Percentiles rank a stretch among this genome's conserved stretches.
phyloP scores from a whole-genome alignment of 2,888 invertebrate species.

The Chymomyza fuscimana region DNA sequence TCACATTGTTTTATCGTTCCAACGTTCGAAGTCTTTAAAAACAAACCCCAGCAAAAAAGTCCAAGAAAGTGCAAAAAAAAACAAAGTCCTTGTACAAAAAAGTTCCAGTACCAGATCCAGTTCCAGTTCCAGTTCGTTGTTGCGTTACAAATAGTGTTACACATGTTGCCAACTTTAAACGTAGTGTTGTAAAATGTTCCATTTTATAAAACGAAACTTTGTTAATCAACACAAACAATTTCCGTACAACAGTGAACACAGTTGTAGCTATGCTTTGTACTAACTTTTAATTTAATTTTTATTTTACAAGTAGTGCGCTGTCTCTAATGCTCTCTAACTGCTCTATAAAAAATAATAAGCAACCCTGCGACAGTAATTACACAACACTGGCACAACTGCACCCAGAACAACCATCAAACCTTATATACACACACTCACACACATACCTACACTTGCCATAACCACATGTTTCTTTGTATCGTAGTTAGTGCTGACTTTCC shows the following conservation, averaged over 20 bases:
- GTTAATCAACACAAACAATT: constrained; percentile 21
- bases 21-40: neutral
- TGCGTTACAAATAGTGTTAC: neutral
- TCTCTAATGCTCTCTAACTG: constrained; percentile 29
- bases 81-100: constrained; percentile 1
- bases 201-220: neutral
- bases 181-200: constrained; percentile 2
- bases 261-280: constrained; percentile 49
- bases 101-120: neutral
- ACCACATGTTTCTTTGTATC: constrained; percentile 67
- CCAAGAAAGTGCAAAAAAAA: neutral
- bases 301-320: constrained; percentile 57
- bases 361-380: constrained; percentile 37
- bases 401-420: constrained; percentile 18
- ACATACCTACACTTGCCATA: constrained; percentile 18
- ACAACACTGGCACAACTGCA: constrained; percentile 25
- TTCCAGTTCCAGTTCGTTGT: constrained; percentile 10
- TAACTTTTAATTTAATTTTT: constrained; percentile 36
- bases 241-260: constrained; percentile 30
- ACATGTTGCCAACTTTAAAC: neutral
- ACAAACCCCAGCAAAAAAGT: constrained; percentile 1
- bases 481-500: constrained; percentile 76
- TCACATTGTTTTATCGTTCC: neutral
- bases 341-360: constrained; percentile 28
- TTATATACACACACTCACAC: constrained; percentile 41